Evolutionary conservation across 2,888 invertebrate genomes (phyloP).

Genomic region (Euphydryas editha): DNA sequence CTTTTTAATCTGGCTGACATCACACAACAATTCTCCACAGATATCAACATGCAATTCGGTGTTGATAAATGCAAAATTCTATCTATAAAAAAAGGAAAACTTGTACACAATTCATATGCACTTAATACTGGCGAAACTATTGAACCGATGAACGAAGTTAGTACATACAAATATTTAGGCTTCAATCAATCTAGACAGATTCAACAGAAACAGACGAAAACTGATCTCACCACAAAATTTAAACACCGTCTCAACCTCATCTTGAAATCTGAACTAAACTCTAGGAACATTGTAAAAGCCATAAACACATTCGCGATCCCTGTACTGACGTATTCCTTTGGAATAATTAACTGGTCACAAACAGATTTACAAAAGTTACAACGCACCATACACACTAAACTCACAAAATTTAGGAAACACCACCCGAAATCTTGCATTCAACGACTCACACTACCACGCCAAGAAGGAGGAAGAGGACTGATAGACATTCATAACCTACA

Average conservation of each 20-base stretch:
- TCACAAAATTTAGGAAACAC: neutral
- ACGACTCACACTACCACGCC: neutral
- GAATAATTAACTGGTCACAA: conserved; percentile 12
- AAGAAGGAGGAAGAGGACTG: no score
- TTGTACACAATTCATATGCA: conserved; percentile 7
- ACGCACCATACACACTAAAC: neutral
- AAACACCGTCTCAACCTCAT: neutral
- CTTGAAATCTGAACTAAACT: neutral
- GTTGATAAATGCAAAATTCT: conserved; percentile 25
- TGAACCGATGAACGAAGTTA: conserved; percentile 10
- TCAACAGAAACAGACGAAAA: conserved; percentile 5
- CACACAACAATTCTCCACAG: conserved; percentile 19
- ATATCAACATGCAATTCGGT: conserved; percentile 23
- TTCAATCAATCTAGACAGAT: conserved; percentile 23
- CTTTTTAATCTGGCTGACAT: conserved; percentile 8
- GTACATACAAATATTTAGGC: conserved; percentile 27
- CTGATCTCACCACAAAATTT: neutral
- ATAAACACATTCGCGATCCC: conserved; percentile 16
- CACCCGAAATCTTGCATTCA: neutral
- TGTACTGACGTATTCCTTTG: conserved; percentile 22
- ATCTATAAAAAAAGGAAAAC: no score
- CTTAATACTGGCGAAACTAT: neutral
- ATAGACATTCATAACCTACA: no score
- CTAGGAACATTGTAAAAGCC: neutral
- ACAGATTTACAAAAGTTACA: neutral